phyloP scores from a whole-genome alignment of 1,140 invertebrate genomes.

The Caenorhabditis inopinata region DNA sequence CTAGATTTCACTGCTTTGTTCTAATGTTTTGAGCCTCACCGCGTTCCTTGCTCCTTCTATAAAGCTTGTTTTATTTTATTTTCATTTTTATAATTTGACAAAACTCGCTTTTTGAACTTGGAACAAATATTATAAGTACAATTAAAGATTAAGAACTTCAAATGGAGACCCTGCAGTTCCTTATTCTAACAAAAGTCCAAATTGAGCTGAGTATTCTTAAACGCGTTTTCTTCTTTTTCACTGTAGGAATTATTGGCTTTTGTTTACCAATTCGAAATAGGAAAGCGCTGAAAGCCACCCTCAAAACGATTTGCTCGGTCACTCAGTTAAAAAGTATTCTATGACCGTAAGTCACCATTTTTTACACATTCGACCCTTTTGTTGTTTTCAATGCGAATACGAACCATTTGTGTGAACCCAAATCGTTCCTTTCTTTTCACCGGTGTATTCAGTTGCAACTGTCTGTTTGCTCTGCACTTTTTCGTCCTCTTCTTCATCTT shows the following conservation, averaged over 20 bases:
- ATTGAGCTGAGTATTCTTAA: too few relatives aligned
- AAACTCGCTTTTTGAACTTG: too few relatives aligned
- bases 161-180: too few relatives aligned
- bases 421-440: not conserved
- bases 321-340: slow-evolving; percentile 15
- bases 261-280: not conserved
- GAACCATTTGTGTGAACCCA: not conserved
- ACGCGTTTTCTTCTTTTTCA: not conserved
- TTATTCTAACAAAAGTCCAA: too few relatives aligned
- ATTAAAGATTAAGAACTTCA: too few relatives aligned
- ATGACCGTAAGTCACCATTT: not conserved
- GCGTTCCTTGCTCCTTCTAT: too few relatives aligned
- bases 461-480: slow-evolving; percentile 10
- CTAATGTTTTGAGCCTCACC: too few relatives aligned
- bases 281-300: not conserved
- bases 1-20: too few relatives aligned
- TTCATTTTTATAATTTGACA: too few relatives aligned
- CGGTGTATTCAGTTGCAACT: slow-evolving; percentile 15
- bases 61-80: too few relatives aligned
- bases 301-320: not conserved
- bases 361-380: not conserved
- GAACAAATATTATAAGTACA: too few relatives aligned
- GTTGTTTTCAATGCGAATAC: not conserved
- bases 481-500: not conserved
- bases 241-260: not conserved